Conservation (phyloP, 1,140 invertebrate species). For the Patella vulgata region DNA sequence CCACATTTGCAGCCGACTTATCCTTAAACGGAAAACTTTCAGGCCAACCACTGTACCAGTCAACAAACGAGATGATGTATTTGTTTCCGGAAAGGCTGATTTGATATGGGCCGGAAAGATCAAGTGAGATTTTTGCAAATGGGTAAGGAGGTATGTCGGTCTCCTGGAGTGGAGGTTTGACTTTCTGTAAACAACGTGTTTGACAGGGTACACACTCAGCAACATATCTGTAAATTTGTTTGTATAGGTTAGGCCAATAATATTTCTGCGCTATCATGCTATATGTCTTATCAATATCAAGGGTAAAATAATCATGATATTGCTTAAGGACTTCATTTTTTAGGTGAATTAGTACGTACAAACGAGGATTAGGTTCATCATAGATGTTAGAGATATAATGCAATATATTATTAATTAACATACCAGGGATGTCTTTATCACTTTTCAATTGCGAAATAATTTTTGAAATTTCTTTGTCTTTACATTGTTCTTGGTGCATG, state of each 20-base stretch:
- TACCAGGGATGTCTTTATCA: not conserved
- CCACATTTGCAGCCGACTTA: slow-evolving; percentile 20
- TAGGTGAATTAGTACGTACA: slow-evolving; percentile 18
- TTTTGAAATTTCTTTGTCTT: slow-evolving; percentile 13
- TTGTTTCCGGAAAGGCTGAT: slow-evolving; percentile 22
- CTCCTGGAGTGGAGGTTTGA: slow-evolving; percentile 23
- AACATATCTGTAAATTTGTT: slow-evolving; percentile 19
- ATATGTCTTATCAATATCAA: slow-evolving; percentile 23
- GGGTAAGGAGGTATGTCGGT: slow-evolving; percentile 24
- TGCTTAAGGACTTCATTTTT: slow-evolving; percentile 8
- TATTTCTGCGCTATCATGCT: slow-evolving; percentile 15
- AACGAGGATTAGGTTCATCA: slow-evolving; percentile 10
- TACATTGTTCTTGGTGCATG: slow-evolving; percentile 16
- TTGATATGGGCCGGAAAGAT: slow-evolving; percentile 31
- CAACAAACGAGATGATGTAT: slow-evolving; percentile 22
- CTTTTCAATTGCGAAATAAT: slow-evolving; percentile 4
- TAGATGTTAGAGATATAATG: slow-evolving; percentile 24
- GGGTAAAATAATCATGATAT: slow-evolving; percentile 28
- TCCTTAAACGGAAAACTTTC: slow-evolving; percentile 29
- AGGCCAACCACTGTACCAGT: slow-evolving; percentile 20
- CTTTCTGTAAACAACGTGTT: slow-evolving; percentile 5
- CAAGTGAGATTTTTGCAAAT: slow-evolving; percentile 24
- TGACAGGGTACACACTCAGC: not conserved
- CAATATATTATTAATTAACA: slow-evolving; percentile 20
- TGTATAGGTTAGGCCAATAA: slow-evolving; percentile 33